Base-by-base conservation (phyloP, 2,888 invertebrate genomes). In the Amphipoea lucens region DNA sequence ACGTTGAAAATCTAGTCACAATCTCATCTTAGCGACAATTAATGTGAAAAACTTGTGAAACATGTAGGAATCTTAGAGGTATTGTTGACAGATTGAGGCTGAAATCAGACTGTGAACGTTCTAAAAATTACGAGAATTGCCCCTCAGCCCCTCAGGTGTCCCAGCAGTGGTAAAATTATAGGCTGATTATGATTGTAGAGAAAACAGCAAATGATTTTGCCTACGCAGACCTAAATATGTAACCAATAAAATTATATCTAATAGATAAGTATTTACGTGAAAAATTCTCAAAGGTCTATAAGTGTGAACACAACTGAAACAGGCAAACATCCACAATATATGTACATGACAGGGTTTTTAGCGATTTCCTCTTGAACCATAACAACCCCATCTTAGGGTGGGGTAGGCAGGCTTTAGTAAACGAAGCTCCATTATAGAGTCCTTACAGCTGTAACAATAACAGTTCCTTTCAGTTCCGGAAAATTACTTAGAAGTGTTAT, bases 281-380 rank as follows among this genome's bases (percentile, higher is more conserved):
- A n/a, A 74, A 70, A 57, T 11, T 40, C 23, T 69, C 36, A 51
- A 54, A 63, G 40, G 6, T 14, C 36, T 20, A 14, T 65, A 67
- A 65, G 17, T 54, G 23, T 12, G 45, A 62, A 36, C 45, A 51
- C 63, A 67, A 63, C 67, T 74, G 51, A 71, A 84, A 73, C 54
- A 57, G 20, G 74, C 68, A 82, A 84, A 83, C 83, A 88, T 76
- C 65, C 45, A 72, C 65, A 71, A 83, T 81, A 69, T 76, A 72
- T 88, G 85, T 76, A 73, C 75, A 89, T 87, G 90, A 87, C 89
- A 88, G 73, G 81, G 84, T 89, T 88, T 87, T 88, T 89, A 87
- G 83, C 68, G 81, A 63, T 81, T 71, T 87, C 80, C 84, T 83
- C 83, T 84, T 62, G 70, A 78, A 68, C 65, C 70, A 70, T 83